A percentile compares a stretch with the other conserved stretches of the same genome.
Conservation (phyloP, 2,797 vertebrate genomes). For the Prionace glauca region DNA sequence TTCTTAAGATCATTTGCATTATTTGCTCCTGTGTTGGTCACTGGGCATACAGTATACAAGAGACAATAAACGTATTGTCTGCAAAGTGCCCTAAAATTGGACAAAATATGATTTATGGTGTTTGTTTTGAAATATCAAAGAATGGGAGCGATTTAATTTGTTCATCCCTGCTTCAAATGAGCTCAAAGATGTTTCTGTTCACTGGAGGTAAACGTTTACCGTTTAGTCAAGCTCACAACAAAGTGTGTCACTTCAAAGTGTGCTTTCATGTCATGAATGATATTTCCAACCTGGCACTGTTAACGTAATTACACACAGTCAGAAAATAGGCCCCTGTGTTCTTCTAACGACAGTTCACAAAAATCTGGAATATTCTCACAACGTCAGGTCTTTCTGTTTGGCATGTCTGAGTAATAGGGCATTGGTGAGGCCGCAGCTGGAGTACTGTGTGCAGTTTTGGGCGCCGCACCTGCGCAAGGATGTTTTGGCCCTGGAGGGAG, state of each 20-base stretch:
- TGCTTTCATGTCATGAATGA: constrained; percentile 28
- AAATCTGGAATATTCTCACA: background rate
- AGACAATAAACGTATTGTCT: background rate
- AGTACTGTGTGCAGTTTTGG: too few species aligned
- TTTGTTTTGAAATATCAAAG: background rate
- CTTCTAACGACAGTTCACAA: background rate
- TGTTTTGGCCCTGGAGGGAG: too few species aligned
- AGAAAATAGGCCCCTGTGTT: constrained; percentile 23
- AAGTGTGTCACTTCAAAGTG: constrained; percentile 32
- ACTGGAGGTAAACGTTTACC: constrained; percentile 3
- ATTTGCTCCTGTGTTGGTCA: background rate
- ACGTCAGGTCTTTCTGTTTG: constrained; percentile 10
- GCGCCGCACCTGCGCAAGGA: too few species aligned
- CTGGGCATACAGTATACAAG: background rate
- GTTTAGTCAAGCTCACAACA: background rate
- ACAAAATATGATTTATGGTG: background rate
- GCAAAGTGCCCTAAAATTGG: background rate
- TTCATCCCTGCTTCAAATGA: background rate
- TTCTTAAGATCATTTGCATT: background rate
- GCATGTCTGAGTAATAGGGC: background rate
- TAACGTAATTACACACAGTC: constrained; percentile 10
- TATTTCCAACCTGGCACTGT: constrained; percentile 12
- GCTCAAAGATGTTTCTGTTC: constrained; percentile 16
- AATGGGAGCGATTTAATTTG: background rate
- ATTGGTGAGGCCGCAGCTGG: too few species aligned